A percentile compares a stretch with the other conserved stretches of the same genome.
These are phyloP conservation scores for Teleiodes luculella DNA, from an alignment of 2,888 invertebrate species.

Conservation along the genomic window DNA sequence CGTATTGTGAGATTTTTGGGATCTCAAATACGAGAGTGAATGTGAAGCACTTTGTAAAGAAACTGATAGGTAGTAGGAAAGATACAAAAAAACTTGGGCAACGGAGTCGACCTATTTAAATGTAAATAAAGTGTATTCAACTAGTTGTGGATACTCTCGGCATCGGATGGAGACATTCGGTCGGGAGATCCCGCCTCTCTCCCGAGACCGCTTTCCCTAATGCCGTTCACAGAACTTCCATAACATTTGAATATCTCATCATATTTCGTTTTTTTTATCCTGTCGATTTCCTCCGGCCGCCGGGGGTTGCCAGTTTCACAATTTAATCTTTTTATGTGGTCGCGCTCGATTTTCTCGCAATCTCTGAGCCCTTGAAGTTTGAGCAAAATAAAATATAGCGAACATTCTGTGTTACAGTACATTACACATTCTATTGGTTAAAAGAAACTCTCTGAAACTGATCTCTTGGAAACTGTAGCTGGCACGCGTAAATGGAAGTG, in stretches of 20 bases:
- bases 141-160: conserved; percentile 17
- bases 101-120: conserved; percentile 29
- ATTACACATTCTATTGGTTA: not conserved
- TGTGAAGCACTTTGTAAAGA: no score
- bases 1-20: no score
- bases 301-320: conserved; percentile 10
- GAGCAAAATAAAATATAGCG: not conserved
- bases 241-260: conserved; percentile 62
- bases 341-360: conserved; percentile 1
- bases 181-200: conserved; percentile 25
- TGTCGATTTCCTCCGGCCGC: conserved; percentile 33
- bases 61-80: no score
- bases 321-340: conserved; percentile 1
- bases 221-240: conserved; percentile 52
- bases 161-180: conserved; percentile 19
- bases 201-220: conserved; percentile 56
- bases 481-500: not conserved
- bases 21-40: no score
- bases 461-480: not conserved
- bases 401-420: not conserved
- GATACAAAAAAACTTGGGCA: not conserved
- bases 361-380: not conserved
- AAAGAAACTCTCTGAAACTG: not conserved
- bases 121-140: conserved; percentile 39
- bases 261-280: conserved; percentile 45